Percentiles rank a stretch among this genome's conserved stretches.
These are phyloP conservation scores for Ctenopoma multispine DNA, from an alignment of 2,797 vertebrate species.

Conservation along the genomic window DNA sequence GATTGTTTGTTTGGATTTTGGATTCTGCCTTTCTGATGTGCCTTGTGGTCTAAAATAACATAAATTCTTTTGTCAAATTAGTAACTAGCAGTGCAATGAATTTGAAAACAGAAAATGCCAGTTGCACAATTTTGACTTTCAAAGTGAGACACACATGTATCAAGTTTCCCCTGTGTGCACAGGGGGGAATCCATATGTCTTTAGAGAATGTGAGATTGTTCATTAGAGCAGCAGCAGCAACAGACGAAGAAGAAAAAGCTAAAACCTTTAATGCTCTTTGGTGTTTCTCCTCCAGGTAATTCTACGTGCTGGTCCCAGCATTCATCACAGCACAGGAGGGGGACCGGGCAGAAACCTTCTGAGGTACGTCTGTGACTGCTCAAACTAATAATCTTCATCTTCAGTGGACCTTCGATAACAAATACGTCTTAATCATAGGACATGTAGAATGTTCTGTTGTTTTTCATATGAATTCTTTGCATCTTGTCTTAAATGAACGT, in stretches of 20 bases:
- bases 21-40: not conserved
- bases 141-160: slow-evolving; percentile 14
- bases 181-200: not conserved
- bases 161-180: not conserved
- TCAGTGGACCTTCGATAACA: not conserved
- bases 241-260: slow-evolving; percentile 1
- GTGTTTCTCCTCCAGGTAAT: slow-evolving; percentile 83
- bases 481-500: no score
- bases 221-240: not conserved
- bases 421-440: rapidly evolving
- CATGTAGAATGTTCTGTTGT: not conserved
- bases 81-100: not conserved
- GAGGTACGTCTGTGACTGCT: slow-evolving; percentile 84
- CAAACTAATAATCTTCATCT: rapidly evolving
- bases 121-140: slow-evolving; percentile 14
- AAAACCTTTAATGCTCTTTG: not conserved
- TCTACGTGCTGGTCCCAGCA: slow-evolving; percentile 96
- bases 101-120: slow-evolving; percentile 34
- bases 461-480: not conserved
- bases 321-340: slow-evolving; percentile 89
- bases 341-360: slow-evolving; percentile 92
- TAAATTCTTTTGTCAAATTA: not conserved
- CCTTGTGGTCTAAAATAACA: not conserved
- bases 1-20: not conserved
- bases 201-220: not conserved